Conservation (phyloP, 64 coral and sea anemone species). For the Actinia tenebrosa region DNA sequence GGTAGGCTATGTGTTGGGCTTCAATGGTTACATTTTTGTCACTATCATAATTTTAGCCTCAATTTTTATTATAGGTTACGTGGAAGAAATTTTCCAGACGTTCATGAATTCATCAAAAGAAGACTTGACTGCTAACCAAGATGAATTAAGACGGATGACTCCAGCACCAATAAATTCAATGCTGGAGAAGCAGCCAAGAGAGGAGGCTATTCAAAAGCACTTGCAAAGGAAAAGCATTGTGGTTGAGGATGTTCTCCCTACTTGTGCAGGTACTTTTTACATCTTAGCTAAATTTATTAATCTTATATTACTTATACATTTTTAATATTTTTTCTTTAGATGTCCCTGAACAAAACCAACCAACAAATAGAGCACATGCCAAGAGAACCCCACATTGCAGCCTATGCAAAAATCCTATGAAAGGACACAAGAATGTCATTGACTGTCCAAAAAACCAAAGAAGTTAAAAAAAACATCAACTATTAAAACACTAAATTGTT, state of each 20-base stretch:
- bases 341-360: not conserved
- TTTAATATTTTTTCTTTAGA: not conserved
- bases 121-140: not conserved
- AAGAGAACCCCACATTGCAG: not conserved
- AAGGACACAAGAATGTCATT: slow-evolving; percentile 19
- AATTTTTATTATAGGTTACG: slow-evolving; percentile 15
- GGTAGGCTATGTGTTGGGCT: too few relatives aligned
- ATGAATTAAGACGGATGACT: not conserved
- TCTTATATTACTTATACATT: not conserved
- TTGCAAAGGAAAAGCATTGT: not conserved
- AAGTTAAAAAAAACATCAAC: not conserved
- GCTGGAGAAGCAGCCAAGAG: slow-evolving; percentile 31
- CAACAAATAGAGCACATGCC: not conserved
- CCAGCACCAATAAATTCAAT: slow-evolving; percentile 41
- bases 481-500: not conserved
- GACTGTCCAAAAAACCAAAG: slow-evolving; percentile 18
- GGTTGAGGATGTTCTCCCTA: slow-evolving; percentile 7
- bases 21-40: too few relatives aligned
- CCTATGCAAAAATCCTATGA: slow-evolving; percentile 16
- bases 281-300: not conserved
- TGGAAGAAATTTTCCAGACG: slow-evolving; percentile 20
- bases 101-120: slow-evolving; percentile 6
- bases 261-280: not conserved
- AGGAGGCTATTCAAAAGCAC: slow-evolving; percentile 12
- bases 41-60: too few relatives aligned